phyloP scores from a whole-genome alignment of 2,888 invertebrate genomes.

The Seladonia tumulorum region DNA sequence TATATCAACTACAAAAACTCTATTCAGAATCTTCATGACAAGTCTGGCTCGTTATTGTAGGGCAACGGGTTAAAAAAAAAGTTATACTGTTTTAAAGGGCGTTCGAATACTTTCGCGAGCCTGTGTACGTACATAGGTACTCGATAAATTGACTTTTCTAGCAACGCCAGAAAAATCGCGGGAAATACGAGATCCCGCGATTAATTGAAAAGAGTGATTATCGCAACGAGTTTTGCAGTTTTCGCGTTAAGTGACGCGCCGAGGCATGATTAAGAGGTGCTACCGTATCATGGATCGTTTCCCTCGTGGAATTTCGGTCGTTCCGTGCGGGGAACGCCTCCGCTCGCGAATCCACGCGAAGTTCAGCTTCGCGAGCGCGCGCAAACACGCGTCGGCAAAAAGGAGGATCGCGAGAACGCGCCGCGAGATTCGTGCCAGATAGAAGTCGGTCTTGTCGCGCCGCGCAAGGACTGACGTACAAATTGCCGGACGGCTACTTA shows the following conservation, averaged over 20 bases:
- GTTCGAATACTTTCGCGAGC: too few relatives aligned
- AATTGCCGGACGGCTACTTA: constrained; percentile 64
- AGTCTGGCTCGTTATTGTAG: too few relatives aligned
- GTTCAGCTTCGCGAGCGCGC: constrained; percentile 6
- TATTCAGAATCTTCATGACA: too few relatives aligned
- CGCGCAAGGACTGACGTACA: constrained; percentile 49
- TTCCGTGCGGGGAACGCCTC: constrained; percentile 17
- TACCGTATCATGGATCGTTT: constrained; percentile 8
- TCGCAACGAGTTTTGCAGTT: not conserved
- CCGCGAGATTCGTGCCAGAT: constrained; percentile 61
- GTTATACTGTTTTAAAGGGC: too few relatives aligned
- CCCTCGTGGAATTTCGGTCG: constrained; percentile 54
- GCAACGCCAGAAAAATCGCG: too few relatives aligned
- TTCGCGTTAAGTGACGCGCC: not conserved
- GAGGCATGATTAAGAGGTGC: constrained; percentile 14
- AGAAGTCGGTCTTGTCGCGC: constrained; percentile 59
- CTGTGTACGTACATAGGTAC: too few relatives aligned
- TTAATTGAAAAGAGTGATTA: not conserved
- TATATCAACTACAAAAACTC: too few relatives aligned
- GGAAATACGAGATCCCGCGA: not conserved
- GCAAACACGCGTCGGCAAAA: constrained; percentile 51
- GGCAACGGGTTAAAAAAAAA: too few relatives aligned
- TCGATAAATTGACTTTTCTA: too few relatives aligned
- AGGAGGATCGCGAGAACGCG: constrained; percentile 35
- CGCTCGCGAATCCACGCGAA: constrained; percentile 11